Percentiles rank a stretch among this genome's conserved stretches.
Evolutionary conservation across 2,888 invertebrate genomes (phyloP).

Genomic region (Hyppa rectilinea): DNA sequence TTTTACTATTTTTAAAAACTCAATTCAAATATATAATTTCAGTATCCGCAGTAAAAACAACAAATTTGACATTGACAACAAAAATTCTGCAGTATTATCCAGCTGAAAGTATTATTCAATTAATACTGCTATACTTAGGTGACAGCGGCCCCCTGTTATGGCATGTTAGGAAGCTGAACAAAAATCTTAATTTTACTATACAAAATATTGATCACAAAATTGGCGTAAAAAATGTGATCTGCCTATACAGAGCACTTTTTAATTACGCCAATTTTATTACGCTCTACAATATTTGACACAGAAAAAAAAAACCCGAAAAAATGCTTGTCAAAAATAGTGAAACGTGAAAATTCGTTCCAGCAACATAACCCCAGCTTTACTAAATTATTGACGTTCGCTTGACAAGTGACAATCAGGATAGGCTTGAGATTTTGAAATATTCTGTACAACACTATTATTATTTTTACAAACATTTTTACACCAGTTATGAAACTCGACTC

Average conservation of each 20-base stretch:
- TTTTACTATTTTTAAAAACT: neutral
- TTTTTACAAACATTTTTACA: slow-evolving; percentile 64
- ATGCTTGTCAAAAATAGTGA: slow-evolving; percentile 6
- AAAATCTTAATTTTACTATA: too few relatives aligned
- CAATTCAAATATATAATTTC: neutral
- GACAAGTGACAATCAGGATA: slow-evolving; percentile 52
- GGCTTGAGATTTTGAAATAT: slow-evolving; percentile 65
- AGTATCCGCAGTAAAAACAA: neutral
- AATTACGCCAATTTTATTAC: too few relatives aligned
- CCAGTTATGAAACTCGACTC: slow-evolving; percentile 21
- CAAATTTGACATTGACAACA: too few relatives aligned
- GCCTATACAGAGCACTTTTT: too few relatives aligned
- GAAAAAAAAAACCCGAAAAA: slow-evolving; percentile 3
- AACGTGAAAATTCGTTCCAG: slow-evolving; percentile 16
- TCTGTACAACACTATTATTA: slow-evolving; percentile 60
- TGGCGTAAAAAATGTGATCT: too few relatives aligned
- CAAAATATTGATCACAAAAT: too few relatives aligned
- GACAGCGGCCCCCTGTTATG: too few relatives aligned
- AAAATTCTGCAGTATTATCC: too few relatives aligned
- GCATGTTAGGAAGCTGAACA: too few relatives aligned
- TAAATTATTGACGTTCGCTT: slow-evolving; percentile 39
- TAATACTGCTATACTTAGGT: too few relatives aligned
- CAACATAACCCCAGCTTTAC: slow-evolving; percentile 29
- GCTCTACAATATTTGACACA: neutral
- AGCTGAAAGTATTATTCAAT: too few relatives aligned